Evolutionary conservation across 2,113 vertebrate genomes (phyloP).

Genomic region (Seriola aureovittata): DNA sequence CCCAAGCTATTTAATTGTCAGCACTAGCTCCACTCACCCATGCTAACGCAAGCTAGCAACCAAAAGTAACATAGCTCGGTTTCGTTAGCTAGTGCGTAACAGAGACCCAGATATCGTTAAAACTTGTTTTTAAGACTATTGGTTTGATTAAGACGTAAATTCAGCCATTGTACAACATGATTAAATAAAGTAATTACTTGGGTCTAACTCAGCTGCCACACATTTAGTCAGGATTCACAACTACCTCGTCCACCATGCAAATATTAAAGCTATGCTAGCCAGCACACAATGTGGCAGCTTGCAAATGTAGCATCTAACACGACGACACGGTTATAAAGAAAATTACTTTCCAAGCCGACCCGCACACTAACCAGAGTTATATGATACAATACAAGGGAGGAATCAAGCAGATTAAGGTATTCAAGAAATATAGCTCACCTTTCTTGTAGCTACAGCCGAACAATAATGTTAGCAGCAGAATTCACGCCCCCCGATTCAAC

Average conservation of each 20-base stretch:
- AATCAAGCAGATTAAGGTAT: rapidly evolving
- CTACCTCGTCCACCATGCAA: neutral
- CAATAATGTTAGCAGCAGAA: neutral
- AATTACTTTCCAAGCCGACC: rapidly evolving
- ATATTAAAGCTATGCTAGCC: neutral
- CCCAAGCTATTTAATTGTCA: no score
- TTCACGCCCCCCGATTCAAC: neutral
- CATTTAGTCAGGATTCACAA: neutral
- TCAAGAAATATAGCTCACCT: neutral
- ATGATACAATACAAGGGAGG: rapidly evolving
- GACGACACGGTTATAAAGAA: neutral
- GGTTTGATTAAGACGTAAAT: rapidly evolving
- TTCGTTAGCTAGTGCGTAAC: conserved; percentile 3
- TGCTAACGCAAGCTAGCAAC: conserved; percentile 21
- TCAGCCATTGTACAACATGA: rapidly evolving
- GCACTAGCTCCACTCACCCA: neutral
- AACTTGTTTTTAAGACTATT: rapidly evolving
- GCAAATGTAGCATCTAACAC: conserved; percentile 20
- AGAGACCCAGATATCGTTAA: neutral
- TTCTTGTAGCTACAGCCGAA: neutral
- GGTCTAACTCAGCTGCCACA: neutral
- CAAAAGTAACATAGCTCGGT: neutral
- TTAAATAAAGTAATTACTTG: rapidly evolving
- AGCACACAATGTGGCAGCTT: neutral
- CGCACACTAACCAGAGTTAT: neutral